phyloP scores from a whole-genome alignment of 2,888 invertebrate species.

The Pecten maximus region DNA sequence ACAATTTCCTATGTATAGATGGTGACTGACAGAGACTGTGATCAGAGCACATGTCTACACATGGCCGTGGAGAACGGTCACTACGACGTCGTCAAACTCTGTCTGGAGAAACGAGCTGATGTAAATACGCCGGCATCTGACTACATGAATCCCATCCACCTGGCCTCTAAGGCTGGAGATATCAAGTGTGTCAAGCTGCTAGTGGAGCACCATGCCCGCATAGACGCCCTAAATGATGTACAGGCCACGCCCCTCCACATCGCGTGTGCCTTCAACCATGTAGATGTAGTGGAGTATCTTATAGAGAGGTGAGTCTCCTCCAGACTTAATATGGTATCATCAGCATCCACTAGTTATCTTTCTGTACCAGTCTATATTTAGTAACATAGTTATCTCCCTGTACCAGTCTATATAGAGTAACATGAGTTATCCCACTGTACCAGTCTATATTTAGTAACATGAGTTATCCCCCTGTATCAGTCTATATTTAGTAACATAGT shows the following conservation, averaged over 20 bases:
- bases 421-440: constrained; percentile 40
- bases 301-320: constrained; percentile 74
- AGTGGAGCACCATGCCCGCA: constrained; percentile 80
- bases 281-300: constrained; percentile 80
- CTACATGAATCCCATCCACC: constrained; percentile 92
- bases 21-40: constrained; percentile 90
- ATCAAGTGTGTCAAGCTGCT: constrained; percentile 75
- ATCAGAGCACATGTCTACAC: constrained; percentile 92
- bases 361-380: no score
- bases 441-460: no score
- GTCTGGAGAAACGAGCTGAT: constrained; percentile 85
- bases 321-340: no score
- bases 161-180: constrained; percentile 85
- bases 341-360: no score
- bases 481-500: no score
- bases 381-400: no score
- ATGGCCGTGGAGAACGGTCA: constrained; percentile 94
- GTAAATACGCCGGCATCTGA: constrained; percentile 89
- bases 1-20: constrained; percentile 83
- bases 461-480: no score
- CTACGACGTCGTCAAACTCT: constrained; percentile 87
- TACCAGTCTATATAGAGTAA: background rate
- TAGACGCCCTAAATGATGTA: constrained; percentile 82
- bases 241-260: constrained; percentile 83
- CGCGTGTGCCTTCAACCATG: constrained; percentile 82